Percentiles rank a stretch among this genome's conserved stretches.
These are phyloP conservation scores for Reinhardtius hippoglossoides DNA, from an alignment of 2,113 vertebrate genomes.

Conservation along the genomic window DNA sequence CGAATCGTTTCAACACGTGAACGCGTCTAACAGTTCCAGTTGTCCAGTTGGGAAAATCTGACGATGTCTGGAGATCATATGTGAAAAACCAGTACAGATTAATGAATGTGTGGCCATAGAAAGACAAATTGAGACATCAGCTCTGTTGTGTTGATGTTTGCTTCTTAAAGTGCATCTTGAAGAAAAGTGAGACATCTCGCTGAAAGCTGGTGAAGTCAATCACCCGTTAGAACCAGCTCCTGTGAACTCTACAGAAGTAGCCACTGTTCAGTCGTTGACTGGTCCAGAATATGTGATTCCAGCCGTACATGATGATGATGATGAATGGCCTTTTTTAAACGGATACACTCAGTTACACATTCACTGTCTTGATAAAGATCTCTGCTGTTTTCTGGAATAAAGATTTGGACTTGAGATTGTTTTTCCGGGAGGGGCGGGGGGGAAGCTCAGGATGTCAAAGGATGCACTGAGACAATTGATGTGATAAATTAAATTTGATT, in stretches of 20 bases:
- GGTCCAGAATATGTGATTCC: conserved; percentile 1
- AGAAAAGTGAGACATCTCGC: neutral
- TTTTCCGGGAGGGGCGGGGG: neutral
- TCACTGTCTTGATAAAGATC: neutral
- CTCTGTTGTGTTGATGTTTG: neutral
- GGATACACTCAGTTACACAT: neutral
- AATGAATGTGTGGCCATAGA: neutral
- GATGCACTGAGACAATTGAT: neutral
- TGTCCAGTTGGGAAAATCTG: neutral
- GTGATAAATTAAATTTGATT: neutral
- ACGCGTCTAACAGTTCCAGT: neutral
- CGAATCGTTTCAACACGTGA: neutral
- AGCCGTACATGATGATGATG: neutral
- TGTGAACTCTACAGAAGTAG: conserved; percentile 7
- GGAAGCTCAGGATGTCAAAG: neutral
- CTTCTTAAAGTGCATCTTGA: conserved; percentile 15
- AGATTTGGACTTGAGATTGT: neutral
- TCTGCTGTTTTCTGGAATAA: conserved; percentile 4
- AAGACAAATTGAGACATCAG: neutral
- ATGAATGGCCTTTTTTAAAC: neutral
- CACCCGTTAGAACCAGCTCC: neutral
- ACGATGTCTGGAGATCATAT: neutral
- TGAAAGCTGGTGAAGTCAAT: neutral
- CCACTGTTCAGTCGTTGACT: conserved; percentile 15
- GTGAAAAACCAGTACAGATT: neutral